These are phyloP conservation scores for Labroides dimidiatus DNA, from an alignment of 2,797 vertebrate genomes.

Conservation along the genomic window DNA sequence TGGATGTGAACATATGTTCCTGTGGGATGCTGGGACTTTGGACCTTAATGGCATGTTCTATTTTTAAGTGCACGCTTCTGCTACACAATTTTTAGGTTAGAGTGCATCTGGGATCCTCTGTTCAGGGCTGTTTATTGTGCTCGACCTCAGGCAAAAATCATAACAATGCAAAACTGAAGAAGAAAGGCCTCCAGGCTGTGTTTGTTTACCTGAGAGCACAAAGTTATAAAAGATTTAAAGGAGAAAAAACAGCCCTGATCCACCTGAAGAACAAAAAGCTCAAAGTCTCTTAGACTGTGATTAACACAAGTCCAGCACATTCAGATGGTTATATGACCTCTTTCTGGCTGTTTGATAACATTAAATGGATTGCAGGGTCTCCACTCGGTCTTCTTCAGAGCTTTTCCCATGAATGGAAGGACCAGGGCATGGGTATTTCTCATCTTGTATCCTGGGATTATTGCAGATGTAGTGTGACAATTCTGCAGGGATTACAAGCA, in stretches of 20 bases:
- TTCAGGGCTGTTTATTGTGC: slow-evolving; percentile 12
- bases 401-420: slow-evolving; percentile 25
- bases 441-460: slow-evolving; percentile 57
- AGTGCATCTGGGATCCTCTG: slow-evolving; percentile 41
- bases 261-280: slow-evolving; percentile 27
- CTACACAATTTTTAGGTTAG: slow-evolving; percentile 23
- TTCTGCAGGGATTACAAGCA: slow-evolving; percentile 57
- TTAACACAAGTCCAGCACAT: not conserved
- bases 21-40: slow-evolving; percentile 55
- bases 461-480: slow-evolving; percentile 40
- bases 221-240: slow-evolving; percentile 24
- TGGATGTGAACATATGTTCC: slow-evolving; percentile 59
- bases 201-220: slow-evolving; percentile 32
- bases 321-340: slow-evolving; percentile 18
- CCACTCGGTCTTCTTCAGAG: slow-evolving; percentile 25
- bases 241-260: slow-evolving; percentile 24
- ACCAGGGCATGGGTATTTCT: slow-evolving; percentile 38
- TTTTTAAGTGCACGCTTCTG: slow-evolving; percentile 22
- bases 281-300: not conserved
- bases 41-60: slow-evolving; percentile 45
- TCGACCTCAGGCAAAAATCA: slow-evolving; percentile 34
- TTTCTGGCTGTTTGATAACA: slow-evolving; percentile 10
- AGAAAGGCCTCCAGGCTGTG: slow-evolving; percentile 34
- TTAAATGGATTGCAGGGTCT: slow-evolving; percentile 7
- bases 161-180: not conserved